Evolutionary conservation across 2,113 vertebrate genomes (phyloP), one percentile per base, ranked within the genome.

Genomic region (Elgaria multicarinata): DNA sequence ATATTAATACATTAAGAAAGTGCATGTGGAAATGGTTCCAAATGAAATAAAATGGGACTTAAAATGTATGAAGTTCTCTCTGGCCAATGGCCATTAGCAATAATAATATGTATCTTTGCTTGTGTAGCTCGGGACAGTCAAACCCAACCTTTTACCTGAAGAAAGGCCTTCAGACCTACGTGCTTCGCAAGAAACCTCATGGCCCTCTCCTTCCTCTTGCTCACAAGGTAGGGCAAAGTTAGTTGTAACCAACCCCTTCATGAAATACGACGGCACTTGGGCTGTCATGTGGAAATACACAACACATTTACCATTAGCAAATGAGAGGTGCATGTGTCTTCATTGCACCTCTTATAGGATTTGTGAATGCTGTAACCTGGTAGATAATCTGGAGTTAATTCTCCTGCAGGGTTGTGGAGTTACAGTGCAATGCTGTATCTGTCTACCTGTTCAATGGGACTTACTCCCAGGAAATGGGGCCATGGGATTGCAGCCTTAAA

Each of bases 151-250:
- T 99, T 95, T 95, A 98, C 50, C 96, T 99, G 85, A 95, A 97
- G 94, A 98, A 98, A n/a, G 96, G 96, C 18, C 87, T 90, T 39
- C 93, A 90, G 71, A 94, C 94, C 20, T 99, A 97, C 77, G 98
- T 99, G 28, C 98, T 99, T 50, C 98, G 98, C 90, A 99, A 99
- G 97, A 98, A 98, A 83, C 98, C 99, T 6, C 97, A 98, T 18
- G 99, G 99, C 3, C 93, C 95, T 36, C 97, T 99, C 85, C 97
- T 99, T 46, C 98, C 98, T 31, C 95, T 97, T 77, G 98, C 98
- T 64, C 98, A 99, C 92, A 97, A 97, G 97, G 99, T 98, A 93
- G 71, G 74, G 62, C 66, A 6, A 36, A 92, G 10, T 69, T 16
- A n/a, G 16, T 75, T 28, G 26, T 33, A 13, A 42, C 33, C 58